Evolutionary conservation across 2,797 vertebrate species (phyloP).

Genomic region (Sebastes variabilis): DNA sequence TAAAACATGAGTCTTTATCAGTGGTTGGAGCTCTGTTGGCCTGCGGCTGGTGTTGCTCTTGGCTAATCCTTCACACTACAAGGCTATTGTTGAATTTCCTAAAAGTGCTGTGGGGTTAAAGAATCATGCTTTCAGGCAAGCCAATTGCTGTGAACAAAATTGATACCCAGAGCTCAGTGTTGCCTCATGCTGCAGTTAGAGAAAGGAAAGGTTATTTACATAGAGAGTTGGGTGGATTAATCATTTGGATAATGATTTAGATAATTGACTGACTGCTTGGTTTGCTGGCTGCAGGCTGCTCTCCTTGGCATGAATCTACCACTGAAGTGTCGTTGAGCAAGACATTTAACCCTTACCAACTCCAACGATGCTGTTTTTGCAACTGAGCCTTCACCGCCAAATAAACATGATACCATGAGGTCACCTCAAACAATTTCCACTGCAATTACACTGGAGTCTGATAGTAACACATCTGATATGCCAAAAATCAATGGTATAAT

Average conservation of each 20-base stretch:
- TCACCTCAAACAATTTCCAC: not conserved
- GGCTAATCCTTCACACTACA: constrained; percentile 29
- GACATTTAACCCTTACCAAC: not conserved
- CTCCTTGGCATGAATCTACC: not conserved
- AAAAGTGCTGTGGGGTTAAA: constrained; percentile 36
- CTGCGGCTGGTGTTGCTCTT: constrained; percentile 19
- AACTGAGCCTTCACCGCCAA: not conserved
- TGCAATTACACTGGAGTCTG: not conserved
- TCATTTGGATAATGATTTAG: not conserved
- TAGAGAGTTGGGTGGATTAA: not conserved
- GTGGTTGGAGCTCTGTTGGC: not conserved
- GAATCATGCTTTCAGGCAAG: constrained; percentile 30
- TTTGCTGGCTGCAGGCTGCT: not conserved
- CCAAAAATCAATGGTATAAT: not conserved
- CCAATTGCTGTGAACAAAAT: constrained; percentile 42
- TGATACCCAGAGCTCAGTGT: constrained; percentile 27
- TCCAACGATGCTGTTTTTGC: not conserved
- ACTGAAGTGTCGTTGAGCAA: not conserved
- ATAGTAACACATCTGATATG: not conserved
- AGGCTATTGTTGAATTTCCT: constrained; percentile 40
- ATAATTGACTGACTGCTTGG: not conserved
- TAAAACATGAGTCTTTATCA: not conserved
- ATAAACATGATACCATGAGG: not conserved
- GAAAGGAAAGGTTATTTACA: not conserved
- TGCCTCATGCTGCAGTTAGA: not conserved